A percentile compares a stretch with the other conserved stretches of the same genome.
Evolutionary conservation across 2,888 invertebrate genomes (phyloP).

Genomic region (Eurois occulta): DNA sequence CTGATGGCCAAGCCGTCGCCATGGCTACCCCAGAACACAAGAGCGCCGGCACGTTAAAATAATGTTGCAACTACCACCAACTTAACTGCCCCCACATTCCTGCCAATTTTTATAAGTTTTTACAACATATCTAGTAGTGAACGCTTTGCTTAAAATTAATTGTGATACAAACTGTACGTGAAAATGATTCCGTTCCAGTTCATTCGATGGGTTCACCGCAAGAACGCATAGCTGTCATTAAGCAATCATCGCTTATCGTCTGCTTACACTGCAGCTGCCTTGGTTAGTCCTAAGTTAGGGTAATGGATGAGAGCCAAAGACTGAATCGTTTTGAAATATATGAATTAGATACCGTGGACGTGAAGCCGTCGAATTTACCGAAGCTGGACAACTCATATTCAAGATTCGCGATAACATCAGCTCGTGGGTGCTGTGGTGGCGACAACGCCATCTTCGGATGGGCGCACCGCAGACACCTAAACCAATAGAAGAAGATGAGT

Average conservation of each 20-base stretch:
- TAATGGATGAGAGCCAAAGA: slow-evolving; percentile 48
- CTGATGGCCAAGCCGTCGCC: slow-evolving; percentile 72
- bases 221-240: slow-evolving; percentile 47
- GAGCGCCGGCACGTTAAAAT: slow-evolving; percentile 79
- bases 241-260: slow-evolving; percentile 78
- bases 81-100: slow-evolving; percentile 77
- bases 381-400: slow-evolving; percentile 74
- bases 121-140: slow-evolving; percentile 65
- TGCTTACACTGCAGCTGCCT: slow-evolving; percentile 83
- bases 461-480: slow-evolving; percentile 89
- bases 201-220: slow-evolving; percentile 64
- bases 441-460: slow-evolving; percentile 88
- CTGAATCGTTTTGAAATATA: slow-evolving; percentile 64
- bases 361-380: slow-evolving; percentile 68
- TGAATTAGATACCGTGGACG: slow-evolving; percentile 68
- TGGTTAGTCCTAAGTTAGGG: slow-evolving; percentile 78
- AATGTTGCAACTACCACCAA: slow-evolving; percentile 71
- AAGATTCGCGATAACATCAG: slow-evolving; percentile 89
- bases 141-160: slow-evolving; percentile 45
- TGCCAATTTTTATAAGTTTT: slow-evolving; percentile 79
- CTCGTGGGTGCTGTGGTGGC: slow-evolving; percentile 90
- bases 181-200: slow-evolving; percentile 71
- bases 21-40: slow-evolving; percentile 76
- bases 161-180: slow-evolving; percentile 73
- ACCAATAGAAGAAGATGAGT: slow-evolving; percentile 85